Conservation (phyloP, 1,140 invertebrate species). For the Caerostris extrusa region DNA sequence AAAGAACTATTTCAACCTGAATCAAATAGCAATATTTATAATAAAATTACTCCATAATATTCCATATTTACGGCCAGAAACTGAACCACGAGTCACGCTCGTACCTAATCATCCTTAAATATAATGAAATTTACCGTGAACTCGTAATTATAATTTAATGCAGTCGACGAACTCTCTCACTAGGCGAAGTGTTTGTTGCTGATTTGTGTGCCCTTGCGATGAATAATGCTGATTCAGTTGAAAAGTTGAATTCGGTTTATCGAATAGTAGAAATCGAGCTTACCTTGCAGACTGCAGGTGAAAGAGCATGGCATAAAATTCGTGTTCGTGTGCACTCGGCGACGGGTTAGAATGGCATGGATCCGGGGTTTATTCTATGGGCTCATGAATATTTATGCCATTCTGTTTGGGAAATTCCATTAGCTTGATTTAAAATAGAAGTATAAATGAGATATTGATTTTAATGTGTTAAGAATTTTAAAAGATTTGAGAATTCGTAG, state of each 20-base stretch:
- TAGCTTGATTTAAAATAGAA: too few relatives aligned
- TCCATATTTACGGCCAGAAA: background rate
- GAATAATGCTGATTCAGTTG: constrained; percentile 45
- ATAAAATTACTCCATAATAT: background rate
- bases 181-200: constrained; percentile 28
- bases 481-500: too few relatives aligned
- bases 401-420: too few relatives aligned
- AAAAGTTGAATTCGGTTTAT: constrained; percentile 53
- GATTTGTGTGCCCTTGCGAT: constrained; percentile 2
- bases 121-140: constrained; percentile 49
- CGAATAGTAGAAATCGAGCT: constrained; percentile 12
- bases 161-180: background rate
- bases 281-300: background rate
- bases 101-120: constrained; percentile 42
- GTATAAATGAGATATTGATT: too few relatives aligned
- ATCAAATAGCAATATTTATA: background rate
- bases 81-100: background rate
- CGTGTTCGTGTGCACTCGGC: background rate
- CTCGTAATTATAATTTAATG: constrained; percentile 51
- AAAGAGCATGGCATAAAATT: constrained; percentile 12
- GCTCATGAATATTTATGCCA: too few relatives aligned
- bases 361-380: too few relatives aligned
- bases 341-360: background rate
- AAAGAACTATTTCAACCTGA: too few relatives aligned
- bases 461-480: too few relatives aligned